Evolutionary conservation across 2,888 invertebrate species (phyloP), one percentile per base, ranked within the genome.

Genomic region (Tipula unca): DNA sequence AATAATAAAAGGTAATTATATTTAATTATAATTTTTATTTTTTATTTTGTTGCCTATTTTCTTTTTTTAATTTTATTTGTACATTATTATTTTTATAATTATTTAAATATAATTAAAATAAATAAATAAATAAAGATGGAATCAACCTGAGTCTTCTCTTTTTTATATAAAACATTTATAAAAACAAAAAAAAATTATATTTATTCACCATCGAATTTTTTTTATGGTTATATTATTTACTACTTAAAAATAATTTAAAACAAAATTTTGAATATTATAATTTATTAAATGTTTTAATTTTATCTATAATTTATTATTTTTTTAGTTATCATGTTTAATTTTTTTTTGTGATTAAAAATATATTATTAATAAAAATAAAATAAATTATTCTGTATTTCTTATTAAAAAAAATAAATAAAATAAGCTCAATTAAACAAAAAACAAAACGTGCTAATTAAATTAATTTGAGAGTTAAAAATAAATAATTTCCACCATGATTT

Each of bases 61-160:
- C 17, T 69, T 69, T 69, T 69, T 25, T 69, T 69, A 69, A 69
- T 69, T 69, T 69, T 69, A 69, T 69, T 69, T 69, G 69, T 69
- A 69, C 69, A 69, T 69, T 69, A 69, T 69, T 69, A 69, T 69
- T 69, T 69, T 69, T 69, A 69, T 69, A 69, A 69, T 69, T 69
- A 69, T 69, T 69, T 69, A 69, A 69, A 69, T 69, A 69, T 69
- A 69, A 69, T 69, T 69, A 69, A 69, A 69, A 69, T 69, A 69
- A 54, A 54, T 69, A 69, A 54, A 54, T 54, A 54, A 69, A 69
- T 69, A 69, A 69, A 69, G 69, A 69, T 69, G 69, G 25, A 69
- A 69, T 1, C 25, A 69, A 69, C 20, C n/a, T n/a, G n/a, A 69
- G 69, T 69, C 69, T 69, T 69, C 69, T 69, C 69, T 69, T 69